phyloP scores from a whole-genome alignment of 2,888 invertebrate genomes.

The Caenorhabditis drosophilae region DNA sequence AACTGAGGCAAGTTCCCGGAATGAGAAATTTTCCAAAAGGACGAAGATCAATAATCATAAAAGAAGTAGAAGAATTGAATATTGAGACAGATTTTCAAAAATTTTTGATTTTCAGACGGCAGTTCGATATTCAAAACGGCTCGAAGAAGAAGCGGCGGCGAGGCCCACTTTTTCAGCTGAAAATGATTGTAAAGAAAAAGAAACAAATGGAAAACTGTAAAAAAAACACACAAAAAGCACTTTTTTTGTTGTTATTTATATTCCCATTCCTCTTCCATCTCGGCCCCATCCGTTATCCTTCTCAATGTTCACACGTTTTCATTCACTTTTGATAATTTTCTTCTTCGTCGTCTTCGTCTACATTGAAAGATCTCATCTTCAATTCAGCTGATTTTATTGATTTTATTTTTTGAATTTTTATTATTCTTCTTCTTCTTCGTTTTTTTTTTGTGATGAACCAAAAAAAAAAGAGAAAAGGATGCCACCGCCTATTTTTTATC shows the following conservation, averaged over 20 bases:
- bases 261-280: conserved; percentile 2
- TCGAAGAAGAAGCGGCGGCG: neutral
- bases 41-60: conserved; percentile 46
- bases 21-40: conserved; percentile 48
- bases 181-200: too few relatives aligned
- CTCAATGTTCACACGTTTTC: conserved; percentile 1
- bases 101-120: neutral
- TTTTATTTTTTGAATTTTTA: too few relatives aligned
- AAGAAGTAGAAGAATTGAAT: conserved; percentile 20
- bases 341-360: neutral
- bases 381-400: too few relatives aligned
- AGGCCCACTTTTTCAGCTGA: too few relatives aligned
- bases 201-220: too few relatives aligned
- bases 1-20: conserved; percentile 43
- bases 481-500: too few relatives aligned
- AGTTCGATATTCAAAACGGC: neutral
- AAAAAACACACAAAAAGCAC: conserved; percentile 4
- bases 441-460: too few relatives aligned
- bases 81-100: neutral
- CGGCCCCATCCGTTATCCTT: neutral
- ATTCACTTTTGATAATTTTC: conserved; percentile 2
- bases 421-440: too few relatives aligned
- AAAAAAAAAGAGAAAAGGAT: too few relatives aligned
- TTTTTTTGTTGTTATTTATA: conserved; percentile 4
- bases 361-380: too few relatives aligned